These are phyloP conservation scores for Coleophora deauratella DNA, from an alignment of 2,888 invertebrate genomes.

Conservation along the genomic window DNA sequence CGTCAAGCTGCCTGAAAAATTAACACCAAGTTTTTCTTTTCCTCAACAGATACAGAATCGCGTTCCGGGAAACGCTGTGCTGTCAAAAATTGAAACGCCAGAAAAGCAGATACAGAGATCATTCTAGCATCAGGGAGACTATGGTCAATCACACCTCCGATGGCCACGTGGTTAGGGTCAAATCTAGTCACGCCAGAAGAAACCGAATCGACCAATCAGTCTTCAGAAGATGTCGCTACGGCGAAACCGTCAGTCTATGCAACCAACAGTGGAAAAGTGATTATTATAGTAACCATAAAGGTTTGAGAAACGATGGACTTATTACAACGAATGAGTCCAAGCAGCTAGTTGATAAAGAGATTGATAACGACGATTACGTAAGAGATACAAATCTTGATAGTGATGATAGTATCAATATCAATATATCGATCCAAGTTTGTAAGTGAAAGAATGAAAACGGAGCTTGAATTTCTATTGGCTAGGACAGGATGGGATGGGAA, in stretches of 20 bases:
- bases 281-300: slow-evolving; percentile 28
- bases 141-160: slow-evolving; percentile 63
- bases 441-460: slow-evolving; percentile 9
- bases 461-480: too few relatives aligned
- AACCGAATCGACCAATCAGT: slow-evolving; percentile 28
- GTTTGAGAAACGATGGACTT: slow-evolving; percentile 25
- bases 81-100: slow-evolving; percentile 66
- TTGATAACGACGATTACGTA: slow-evolving; percentile 20
- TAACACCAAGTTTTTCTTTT: neutral
- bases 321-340: slow-evolving; percentile 34
- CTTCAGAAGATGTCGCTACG: slow-evolving; percentile 32
- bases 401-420: slow-evolving; percentile 21
- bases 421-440: slow-evolving; percentile 20
- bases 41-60: slow-evolving; percentile 79
- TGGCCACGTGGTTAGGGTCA: slow-evolving; percentile 57
- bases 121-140: slow-evolving; percentile 77
- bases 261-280: slow-evolving; percentile 39
- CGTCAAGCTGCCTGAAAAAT: too few relatives aligned
- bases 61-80: slow-evolving; percentile 84
- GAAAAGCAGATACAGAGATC: slow-evolving; percentile 69
- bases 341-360: slow-evolving; percentile 26
- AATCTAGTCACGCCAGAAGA: slow-evolving; percentile 37
- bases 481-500: too few relatives aligned
- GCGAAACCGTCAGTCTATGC: slow-evolving; percentile 38
- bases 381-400: slow-evolving; percentile 11